Conservation (phyloP, 2,888 invertebrate genomes). For the Apamea anceps region DNA sequence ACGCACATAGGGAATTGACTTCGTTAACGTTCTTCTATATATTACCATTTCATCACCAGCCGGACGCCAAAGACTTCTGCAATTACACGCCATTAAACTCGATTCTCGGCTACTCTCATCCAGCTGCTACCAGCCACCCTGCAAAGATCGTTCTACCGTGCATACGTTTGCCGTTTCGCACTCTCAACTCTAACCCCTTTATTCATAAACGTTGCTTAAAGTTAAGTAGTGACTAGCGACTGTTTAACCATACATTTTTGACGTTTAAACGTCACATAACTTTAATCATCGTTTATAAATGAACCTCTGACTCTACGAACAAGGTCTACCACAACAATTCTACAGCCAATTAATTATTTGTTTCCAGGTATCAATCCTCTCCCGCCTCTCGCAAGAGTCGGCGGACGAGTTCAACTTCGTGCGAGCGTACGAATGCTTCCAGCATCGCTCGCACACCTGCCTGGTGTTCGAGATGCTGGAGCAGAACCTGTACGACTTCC, state of each 20-base stretch:
- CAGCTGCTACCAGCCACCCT: too few relatives aligned
- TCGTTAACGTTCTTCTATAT: neutral
- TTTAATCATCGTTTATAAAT: too few relatives aligned
- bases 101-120: neutral
- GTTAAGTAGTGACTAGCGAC: too few relatives aligned
- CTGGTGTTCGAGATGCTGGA: conserved; percentile 99
- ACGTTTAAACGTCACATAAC: too few relatives aligned
- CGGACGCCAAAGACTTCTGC: too few relatives aligned
- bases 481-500: conserved; percentile 99
- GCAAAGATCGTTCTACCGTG: neutral
- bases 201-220: too few relatives aligned
- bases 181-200: too few relatives aligned
- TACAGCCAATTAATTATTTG: neutral
- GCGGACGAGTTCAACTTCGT: conserved; percentile 99
- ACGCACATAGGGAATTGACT: neutral
- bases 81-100: too few relatives aligned
- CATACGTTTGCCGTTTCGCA: neutral
- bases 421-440: conserved; percentile 99
- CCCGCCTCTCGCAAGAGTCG: conserved; percentile 98
- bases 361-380: conserved; percentile 95
- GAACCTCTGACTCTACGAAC: too few relatives aligned
- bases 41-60: neutral
- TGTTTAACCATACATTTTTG: too few relatives aligned
- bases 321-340: too few relatives aligned
- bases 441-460: conserved; percentile 99